Evolutionary conservation across 2,113 vertebrate species (phyloP), one percentile per base, ranked within the genome.

Genomic region (Thunnus maccoyii): DNA sequence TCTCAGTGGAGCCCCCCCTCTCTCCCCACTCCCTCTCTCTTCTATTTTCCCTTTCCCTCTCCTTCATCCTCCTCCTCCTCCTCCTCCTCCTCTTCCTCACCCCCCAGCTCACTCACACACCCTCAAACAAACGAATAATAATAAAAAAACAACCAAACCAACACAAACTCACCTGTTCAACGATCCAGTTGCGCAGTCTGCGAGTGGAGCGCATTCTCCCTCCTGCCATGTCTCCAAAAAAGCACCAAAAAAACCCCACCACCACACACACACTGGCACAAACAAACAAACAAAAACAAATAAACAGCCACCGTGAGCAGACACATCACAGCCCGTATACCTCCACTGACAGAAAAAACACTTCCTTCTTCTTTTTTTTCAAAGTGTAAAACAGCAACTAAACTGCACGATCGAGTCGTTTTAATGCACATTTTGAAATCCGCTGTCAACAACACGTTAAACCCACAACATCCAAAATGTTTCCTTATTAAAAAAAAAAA

Each of bases 121-220:
- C 30, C 65, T 44, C 3, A 25, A 75, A 60, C 50, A 54, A 60
- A n/a, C 25, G 47, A 66, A 83, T 84, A 9, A 41, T 3, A 30
- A 30, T 30, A 3, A 30, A 30, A 30, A 30, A 30, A 36, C 25
- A 25, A 25, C 58, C 5, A 22, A 78, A 65, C 52, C 5, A 36
- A 52, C 62, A 18, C n/a, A 51, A 64, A 83, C 87, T 3, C 76
- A 94, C 93, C 88, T 98, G 97, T 4, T 97, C 95, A 46, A 98
- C 93, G 3, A 97, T 93, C 97, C 97, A 98, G 6, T 82, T 85
- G 5, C 96, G 95, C 50, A 98, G 95, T 79, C 91, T 96, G n/a
- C 97, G 95, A 0, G 96, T 97, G 22, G 93, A 88, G 14, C 96
- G 94, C 25, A 81, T 88, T 60, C 72, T 94, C 10, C 90, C 91